Conservation (phyloP, 2,113 vertebrate species). For the Thymallus thymallus region DNA sequence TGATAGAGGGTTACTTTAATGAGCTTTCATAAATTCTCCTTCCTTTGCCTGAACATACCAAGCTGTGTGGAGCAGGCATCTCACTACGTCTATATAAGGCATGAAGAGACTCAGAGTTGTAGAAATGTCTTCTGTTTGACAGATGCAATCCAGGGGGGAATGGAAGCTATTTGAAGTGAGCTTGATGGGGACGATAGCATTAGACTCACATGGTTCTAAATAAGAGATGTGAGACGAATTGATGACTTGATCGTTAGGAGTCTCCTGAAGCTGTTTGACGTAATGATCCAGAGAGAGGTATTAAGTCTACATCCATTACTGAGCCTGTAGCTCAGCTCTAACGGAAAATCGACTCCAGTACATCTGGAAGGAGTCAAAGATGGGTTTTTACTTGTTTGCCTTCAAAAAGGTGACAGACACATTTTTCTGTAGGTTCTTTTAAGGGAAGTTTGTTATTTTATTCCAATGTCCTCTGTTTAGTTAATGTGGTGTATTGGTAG, state of each 20-base stretch:
- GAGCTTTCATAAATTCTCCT: conserved; percentile 15
- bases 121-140: neutral
- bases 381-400: neutral
- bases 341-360: too few species aligned
- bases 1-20: conserved; percentile 12
- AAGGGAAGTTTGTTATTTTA: neutral
- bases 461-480: neutral
- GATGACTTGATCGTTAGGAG: neutral
- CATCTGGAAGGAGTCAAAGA: too few species aligned
- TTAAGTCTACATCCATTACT: neutral
- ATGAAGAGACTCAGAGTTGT: neutral
- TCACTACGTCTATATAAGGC: conserved; percentile 11
- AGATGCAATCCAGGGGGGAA: neutral
- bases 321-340: neutral
- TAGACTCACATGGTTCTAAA: too few species aligned
- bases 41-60: conserved; percentile 2
- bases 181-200: neutral
- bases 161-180: neutral
- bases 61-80: neutral
- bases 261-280: neutral
- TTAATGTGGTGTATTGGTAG: neutral
- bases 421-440: neutral
- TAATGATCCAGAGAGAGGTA: neutral
- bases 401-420: neutral
- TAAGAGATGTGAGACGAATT: too few species aligned